Base-by-base conservation (phyloP, 2,113 vertebrate species). In the Beaufortia kweichowensis region DNA sequence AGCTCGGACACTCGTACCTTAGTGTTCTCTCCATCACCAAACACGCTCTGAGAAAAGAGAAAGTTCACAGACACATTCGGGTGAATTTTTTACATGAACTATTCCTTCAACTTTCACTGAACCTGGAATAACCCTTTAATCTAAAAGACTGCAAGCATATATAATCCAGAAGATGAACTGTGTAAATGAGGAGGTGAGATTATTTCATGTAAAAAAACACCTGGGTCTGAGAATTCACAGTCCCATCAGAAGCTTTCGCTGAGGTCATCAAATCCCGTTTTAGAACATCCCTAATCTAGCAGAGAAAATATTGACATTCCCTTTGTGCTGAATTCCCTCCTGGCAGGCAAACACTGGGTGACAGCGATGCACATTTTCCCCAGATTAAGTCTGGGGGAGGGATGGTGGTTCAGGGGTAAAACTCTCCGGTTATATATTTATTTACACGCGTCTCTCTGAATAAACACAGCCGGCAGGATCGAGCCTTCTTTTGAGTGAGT, bases 1-100 rank as follows among this genome's bases (percentile, higher is more conserved):
- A 99, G 88, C 83, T 97, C 95, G 0, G 92, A 89, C 33, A 98
- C 92, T 0, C 95, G 93, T 26, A 94, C 91, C 11, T 94, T 94
- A 48, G 95, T 92, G 81, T 95, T 96, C 77, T 96, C 96, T 1
- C 95, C 94, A 35, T 95, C 93, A 0, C 94, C 95, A 15, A 94
- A 91, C 75, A 96, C 89, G 1, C 90, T 94, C 96, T 98, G 85
- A 10, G 60, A 12, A 80, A 26, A 19, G 3, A n/a, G 29, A 10
- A 77, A 24, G 46, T 8, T 57, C 15, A n/a, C 55, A 61, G 31
- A 3, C n/a, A 63, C 35, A 10, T 39, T 39, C 8, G 35, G 35
- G 9, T 39, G 35, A 39, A 39, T 17, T 14, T n/a, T n/a, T 19
- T 19, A 6, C 19, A 2, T 53, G 19, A 53, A n/a, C 19, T 39